Percentiles rank a stretch among this genome's conserved stretches.
Evolutionary conservation across 2,888 invertebrate species (phyloP).

Genomic region (Boloria selene): DNA sequence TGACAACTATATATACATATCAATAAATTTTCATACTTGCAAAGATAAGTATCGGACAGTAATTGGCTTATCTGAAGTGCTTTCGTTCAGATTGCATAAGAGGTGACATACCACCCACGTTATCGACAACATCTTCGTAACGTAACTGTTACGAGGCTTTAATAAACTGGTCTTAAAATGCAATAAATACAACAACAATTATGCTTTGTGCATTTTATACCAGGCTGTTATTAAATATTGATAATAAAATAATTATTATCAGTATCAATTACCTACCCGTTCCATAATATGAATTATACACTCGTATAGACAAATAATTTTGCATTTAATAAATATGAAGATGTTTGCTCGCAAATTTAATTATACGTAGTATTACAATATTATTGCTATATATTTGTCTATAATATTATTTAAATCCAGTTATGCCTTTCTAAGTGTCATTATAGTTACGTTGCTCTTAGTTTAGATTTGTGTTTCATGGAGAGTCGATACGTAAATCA

Average conservation of each 20-base stretch:
- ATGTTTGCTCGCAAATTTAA: too few relatives aligned
- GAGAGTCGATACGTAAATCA: constrained; percentile 32
- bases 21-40: constrained; percentile 31
- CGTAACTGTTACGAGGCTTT: constrained; percentile 31
- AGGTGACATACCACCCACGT: constrained; percentile 42
- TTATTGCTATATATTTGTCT: too few relatives aligned
- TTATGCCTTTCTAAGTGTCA: constrained; percentile 15
- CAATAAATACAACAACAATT: constrained; percentile 34
- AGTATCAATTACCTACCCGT: too few relatives aligned
- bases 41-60: constrained; percentile 38
- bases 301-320: too few relatives aligned
- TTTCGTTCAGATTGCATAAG: constrained; percentile 38
- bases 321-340: too few relatives aligned
- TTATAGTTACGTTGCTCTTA: constrained; percentile 28
- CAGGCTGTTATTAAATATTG: too few relatives aligned
- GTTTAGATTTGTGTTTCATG: constrained; percentile 21
- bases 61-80: constrained; percentile 40
- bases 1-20: constrained; percentile 22
- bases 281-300: too few relatives aligned
- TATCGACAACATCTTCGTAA: constrained; percentile 33
- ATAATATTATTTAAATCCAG: constrained; percentile 5
- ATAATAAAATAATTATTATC: too few relatives aligned
- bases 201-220: constrained; percentile 14
- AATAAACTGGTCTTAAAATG: constrained; percentile 35
- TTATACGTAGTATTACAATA: too few relatives aligned